Evolutionary conservation across 2,797 vertebrate species (phyloP), one percentile per base, ranked within the genome.

Genomic region (Argentina silus): DNA sequence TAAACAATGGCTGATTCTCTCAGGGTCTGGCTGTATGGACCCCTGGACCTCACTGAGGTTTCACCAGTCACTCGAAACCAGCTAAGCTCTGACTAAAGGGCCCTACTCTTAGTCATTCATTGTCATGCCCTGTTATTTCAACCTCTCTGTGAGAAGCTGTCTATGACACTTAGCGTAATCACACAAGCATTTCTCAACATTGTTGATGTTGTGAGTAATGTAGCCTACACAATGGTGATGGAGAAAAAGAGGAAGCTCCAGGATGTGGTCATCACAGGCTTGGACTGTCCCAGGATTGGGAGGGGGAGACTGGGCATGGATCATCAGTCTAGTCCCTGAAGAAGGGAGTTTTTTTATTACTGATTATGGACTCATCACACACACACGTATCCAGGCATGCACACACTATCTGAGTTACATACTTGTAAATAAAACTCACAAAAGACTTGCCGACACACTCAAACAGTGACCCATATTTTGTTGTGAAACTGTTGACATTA

Each of bases 71-170:
- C 50, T 78, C 74, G 82, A 63, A 78, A 83, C 73, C 81, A 79
- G 72, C 74, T 78, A 66, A 36, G 69, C 50, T 74, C 62, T 90
- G 89, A 87, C 77, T 91, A 83, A 87, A 78, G 14, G 36, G 11
- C 60, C 15, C 23, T 69, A 69, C 51, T 69, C 75, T 87, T 81
- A 85, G 77, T 89, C 82, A 90, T 84, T 75, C 11, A 9, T 21
- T 68, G 64, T 60, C 61, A 85, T 85, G 81, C 78, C 80, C 69
- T 79, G 77, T 78, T 83, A 82, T 43, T 53, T 73, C 42, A 63
- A 3, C 17, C 56, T 76, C 77, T 45, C 72, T 75, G 79, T 60
- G 63, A 50, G 65, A 78, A 44, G 3, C n/a, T 70, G 48, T 27
- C 5, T 59, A 21, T 27, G 53, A 51, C 53, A 57, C 62, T 42